phyloP scores from a whole-genome alignment of 2,797 vertebrate species.

The Poecilia velifera region DNA sequence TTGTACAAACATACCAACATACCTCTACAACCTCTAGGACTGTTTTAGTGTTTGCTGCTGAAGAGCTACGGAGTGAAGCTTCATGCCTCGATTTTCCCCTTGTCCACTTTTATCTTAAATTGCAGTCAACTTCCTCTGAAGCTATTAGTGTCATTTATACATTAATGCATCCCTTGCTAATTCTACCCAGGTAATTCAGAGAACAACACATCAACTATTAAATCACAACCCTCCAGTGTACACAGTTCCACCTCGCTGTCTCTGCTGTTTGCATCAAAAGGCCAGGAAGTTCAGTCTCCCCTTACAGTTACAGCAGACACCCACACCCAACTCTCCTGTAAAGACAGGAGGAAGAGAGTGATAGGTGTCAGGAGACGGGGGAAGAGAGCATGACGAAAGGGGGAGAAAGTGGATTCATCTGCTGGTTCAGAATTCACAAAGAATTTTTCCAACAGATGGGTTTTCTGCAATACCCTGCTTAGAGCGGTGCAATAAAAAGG shows the following conservation, averaged over 20 bases:
- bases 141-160: not conserved
- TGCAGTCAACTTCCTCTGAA: not conserved
- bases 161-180: not conserved
- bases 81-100: not conserved
- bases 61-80: not conserved
- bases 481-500: not conserved
- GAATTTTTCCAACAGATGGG: not conserved
- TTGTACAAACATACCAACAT: not conserved
- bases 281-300: not conserved
- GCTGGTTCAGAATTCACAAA: not conserved
- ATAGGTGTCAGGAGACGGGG: not conserved
- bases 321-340: not conserved
- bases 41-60: not conserved
- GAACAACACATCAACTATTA: not conserved
- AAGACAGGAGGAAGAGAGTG: not conserved
- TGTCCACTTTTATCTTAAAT: not conserved
- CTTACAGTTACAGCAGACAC: not conserved
- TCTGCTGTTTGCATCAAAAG: not conserved
- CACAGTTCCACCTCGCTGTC: not conserved
- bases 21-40: not conserved
- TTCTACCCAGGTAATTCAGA: not conserved
- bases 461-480: not conserved
- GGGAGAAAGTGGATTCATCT: not conserved
- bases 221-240: not conserved
- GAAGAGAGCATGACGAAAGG: not conserved